Evolutionary conservation across 2,888 invertebrate species (phyloP).

Genomic region (Xanthostigma xanthostigma): DNA sequence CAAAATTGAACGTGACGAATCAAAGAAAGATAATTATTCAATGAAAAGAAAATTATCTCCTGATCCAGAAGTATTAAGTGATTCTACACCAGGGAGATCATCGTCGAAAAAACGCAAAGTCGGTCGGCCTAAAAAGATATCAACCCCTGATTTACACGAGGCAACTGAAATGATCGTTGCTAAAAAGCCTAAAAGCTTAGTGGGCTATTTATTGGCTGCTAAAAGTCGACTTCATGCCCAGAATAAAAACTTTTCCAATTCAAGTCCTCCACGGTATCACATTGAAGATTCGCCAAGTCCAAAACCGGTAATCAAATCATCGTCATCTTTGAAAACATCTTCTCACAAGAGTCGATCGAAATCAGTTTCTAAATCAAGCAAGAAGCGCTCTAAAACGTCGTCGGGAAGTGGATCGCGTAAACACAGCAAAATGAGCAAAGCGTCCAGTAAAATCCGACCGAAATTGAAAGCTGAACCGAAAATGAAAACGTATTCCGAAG

Average conservation of each 20-base stretch:
- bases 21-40: conserved; percentile 9
- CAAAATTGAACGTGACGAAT: conserved; percentile 13
- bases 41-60: conserved; percentile 10
- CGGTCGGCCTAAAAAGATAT: conserved; percentile 60
- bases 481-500: conserved; percentile 39
- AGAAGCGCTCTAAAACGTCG: conserved; percentile 13
- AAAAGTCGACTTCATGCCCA: conserved; percentile 43
- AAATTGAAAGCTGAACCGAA: conserved; percentile 59
- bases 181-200: conserved; percentile 58
- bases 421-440: conserved; percentile 8
- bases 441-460: conserved; percentile 48
- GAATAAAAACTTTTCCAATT: conserved; percentile 31
- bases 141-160: conserved; percentile 36
- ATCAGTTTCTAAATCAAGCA: conserved; percentile 19
- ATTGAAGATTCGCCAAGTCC: conserved; percentile 21
- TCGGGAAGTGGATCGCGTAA: background rate
- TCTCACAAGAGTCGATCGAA: conserved; percentile 18
- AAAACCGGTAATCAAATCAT: conserved; percentile 17
- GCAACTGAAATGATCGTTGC: conserved; percentile 70
- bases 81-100: conserved; percentile 18
- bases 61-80: conserved; percentile 16
- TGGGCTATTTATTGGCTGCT: conserved; percentile 47
- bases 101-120: conserved; percentile 69
- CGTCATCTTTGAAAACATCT: no score
- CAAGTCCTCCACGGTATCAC: conserved; percentile 33